Evolutionary conservation across 2,113 vertebrate genomes (phyloP).

Genomic region (Synodontis membranacea): DNA sequence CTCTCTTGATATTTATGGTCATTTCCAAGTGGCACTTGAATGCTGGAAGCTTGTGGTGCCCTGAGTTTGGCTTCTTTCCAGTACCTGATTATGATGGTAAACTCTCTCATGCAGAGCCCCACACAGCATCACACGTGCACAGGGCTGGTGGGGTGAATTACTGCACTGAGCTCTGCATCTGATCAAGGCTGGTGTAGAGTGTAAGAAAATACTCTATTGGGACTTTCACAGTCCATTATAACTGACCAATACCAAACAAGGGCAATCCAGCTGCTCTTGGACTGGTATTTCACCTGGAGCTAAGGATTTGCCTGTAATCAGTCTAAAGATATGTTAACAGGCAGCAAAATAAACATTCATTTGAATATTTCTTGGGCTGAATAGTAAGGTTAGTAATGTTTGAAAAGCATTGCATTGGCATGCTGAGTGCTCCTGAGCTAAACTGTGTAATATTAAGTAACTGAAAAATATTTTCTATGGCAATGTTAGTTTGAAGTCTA

Average conservation of each 20-base stretch:
- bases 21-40: background rate
- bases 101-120: slow-evolving; percentile 59
- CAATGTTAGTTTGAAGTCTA: background rate
- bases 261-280: slow-evolving; percentile 71
- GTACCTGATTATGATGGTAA: slow-evolving; percentile 72
- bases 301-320: slow-evolving; percentile 62
- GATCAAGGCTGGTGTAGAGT: slow-evolving; percentile 71
- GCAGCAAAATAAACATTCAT: background rate
- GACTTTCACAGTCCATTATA: slow-evolving; percentile 77
- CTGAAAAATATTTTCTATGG: background rate
- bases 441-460: background rate
- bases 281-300: slow-evolving; percentile 57
- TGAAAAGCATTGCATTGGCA: background rate
- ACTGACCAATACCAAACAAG: slow-evolving; percentile 72
- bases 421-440: background rate
- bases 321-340: slow-evolving; percentile 11
- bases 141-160: slow-evolving; percentile 55
- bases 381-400: background rate
- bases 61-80: slow-evolving; percentile 66
- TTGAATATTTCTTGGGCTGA: background rate
- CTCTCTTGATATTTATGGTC: background rate
- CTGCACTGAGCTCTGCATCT: slow-evolving; percentile 68
- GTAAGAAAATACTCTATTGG: slow-evolving; percentile 71
- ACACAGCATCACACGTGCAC: slow-evolving; percentile 47
- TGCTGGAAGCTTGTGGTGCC: background rate